These are phyloP conservation scores for Helarctos malayanus DNA, from an alignment of 2,797 vertebrate species.

Conservation along the genomic window DNA sequence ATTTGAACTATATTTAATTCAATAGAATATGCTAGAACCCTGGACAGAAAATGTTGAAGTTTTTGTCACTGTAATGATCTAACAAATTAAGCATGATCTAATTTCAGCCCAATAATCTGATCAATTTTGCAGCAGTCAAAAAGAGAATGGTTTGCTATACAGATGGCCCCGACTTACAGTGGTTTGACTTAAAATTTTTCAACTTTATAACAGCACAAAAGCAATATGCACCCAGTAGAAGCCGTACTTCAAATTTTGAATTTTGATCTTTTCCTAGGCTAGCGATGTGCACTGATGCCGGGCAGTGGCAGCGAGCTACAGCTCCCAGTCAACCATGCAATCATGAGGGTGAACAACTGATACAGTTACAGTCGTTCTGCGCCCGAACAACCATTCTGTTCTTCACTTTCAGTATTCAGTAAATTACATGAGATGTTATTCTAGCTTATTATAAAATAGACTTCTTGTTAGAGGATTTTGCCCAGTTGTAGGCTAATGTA, in stretches of 20 bases:
- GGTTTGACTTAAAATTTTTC: neutral
- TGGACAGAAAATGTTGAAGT: conserved; percentile 26
- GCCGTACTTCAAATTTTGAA: neutral
- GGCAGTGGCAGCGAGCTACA: neutral
- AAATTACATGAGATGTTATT: neutral
- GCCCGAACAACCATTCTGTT: neutral
- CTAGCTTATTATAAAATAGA: neutral
- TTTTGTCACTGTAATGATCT: neutral
- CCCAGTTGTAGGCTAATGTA: neutral
- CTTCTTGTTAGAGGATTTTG: neutral
- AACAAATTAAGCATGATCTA: conserved; percentile 22
- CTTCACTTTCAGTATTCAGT: neutral
- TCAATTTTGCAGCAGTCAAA: neutral
- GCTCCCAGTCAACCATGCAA: neutral
- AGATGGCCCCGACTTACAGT: neutral
- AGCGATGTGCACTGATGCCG: neutral
- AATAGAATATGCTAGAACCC: neutral
- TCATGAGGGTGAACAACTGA: neutral
- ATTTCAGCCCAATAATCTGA: conserved; percentile 24
- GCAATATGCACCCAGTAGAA: neutral
- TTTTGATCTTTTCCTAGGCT: neutral
- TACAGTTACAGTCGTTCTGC: neutral
- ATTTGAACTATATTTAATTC: conserved; percentile 51
- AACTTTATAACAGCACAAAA: neutral
- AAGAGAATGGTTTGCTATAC: neutral